Percentiles rank a stretch among this genome's conserved stretches.
Evolutionary conservation across 2,888 invertebrate genomes (phyloP).

Genomic region (Hymenopus coronatus): DNA sequence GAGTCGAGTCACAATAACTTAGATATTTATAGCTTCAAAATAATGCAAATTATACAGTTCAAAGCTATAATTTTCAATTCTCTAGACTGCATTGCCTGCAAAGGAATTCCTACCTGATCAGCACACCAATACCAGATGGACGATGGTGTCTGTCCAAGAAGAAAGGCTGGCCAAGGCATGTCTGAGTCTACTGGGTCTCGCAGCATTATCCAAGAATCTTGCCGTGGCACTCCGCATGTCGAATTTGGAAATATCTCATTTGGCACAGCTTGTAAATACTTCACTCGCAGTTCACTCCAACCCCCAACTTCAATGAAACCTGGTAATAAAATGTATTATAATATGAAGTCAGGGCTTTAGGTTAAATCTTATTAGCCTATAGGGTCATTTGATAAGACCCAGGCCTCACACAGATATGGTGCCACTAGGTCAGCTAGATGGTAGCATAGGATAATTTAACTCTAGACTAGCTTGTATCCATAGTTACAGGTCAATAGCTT

Average conservation of each 20-base stretch:
- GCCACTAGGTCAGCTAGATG: no score
- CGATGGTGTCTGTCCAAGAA: constrained; percentile 10
- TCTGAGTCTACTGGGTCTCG: constrained; percentile 2
- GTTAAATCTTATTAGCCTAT: no score
- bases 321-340: not conserved
- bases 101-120: constrained; percentile 4
- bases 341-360: no score
- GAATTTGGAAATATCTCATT: not conserved
- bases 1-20: no score
- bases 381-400: no score
- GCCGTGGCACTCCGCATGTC: constrained; percentile 9
- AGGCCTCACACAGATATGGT: no score
- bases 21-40: no score
- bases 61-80: not conserved
- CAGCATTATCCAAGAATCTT: constrained; percentile 14
- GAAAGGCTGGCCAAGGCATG: constrained; percentile 12
- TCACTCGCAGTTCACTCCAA: not conserved
- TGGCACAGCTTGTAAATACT: constrained; percentile 4
- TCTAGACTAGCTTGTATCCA: no score
- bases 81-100: not conserved
- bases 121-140: constrained; percentile 17
- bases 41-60: not conserved
- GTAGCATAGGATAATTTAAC: no score
- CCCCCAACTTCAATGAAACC: constrained; percentile 12
- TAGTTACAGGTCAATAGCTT: no score